Base-by-base conservation (phyloP, 2,888 invertebrate genomes). In the Autographa gamma region DNA sequence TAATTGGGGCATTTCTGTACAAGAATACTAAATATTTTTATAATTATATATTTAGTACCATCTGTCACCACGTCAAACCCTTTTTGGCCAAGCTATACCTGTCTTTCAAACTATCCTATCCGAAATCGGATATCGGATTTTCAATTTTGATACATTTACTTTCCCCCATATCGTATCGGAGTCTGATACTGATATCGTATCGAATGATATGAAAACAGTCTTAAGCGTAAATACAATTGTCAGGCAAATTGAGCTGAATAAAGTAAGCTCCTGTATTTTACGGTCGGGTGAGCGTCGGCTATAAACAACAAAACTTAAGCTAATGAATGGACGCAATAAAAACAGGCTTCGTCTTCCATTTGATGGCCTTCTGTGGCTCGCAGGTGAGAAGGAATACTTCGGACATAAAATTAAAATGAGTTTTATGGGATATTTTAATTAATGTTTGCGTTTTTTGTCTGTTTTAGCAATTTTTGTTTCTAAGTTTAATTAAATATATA, bases 311-410 rank as follows among this genome's bases (percentile, higher is more conserved):
- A 56, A 56, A 75, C 78, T 76, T 74, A 69, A 81, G 80, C 79
- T 86, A 83, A 88, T 85, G 82, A 86, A 88, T 86, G 85, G 74
- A 64, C 71, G 83, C 74, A 86, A 86, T 88, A 86, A 88, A 84
- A 86, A 79, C 76, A 76, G 79, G 81, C 80, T 70, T 78, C 82
- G 76, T 84, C 84, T 83, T 86, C 84, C 79, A 83, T 87, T 86
- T 68, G 71, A 78, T 73, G 71, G 77, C 76, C 73, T 73, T 82
- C 85, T 84, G 84, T 80, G 82, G 83, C 64, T 65, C 82, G 73
- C 88, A 88, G 88, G 85, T 88, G 85, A 83, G 66, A 80, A 85
- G 84, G 82, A 81, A 79, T 79, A 73, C 71, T 72, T 72, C n/a
- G 52, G 11, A 63, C 60, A 80, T 80, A 66, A 77, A 77, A 72